Percentiles rank a stretch among this genome's conserved stretches.
phyloP scores from a whole-genome alignment of 2,888 invertebrate species.

The Hecatera dysodea region DNA sequence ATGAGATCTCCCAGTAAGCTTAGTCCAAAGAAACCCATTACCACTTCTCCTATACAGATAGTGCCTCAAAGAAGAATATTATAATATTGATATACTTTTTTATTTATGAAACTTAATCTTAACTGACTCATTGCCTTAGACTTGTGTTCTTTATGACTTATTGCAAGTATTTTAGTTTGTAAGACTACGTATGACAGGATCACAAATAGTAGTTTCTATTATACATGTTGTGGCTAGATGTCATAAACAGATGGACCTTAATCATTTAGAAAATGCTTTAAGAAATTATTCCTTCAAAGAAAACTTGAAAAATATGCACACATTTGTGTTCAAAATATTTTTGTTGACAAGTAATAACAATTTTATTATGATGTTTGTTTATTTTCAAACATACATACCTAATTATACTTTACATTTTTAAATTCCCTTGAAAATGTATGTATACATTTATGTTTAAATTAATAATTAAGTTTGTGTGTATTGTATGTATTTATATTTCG shows the following conservation, averaged over 20 bases:
- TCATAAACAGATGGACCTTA: constrained; percentile 20
- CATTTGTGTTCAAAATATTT: constrained; percentile 30
- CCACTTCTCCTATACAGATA: constrained; percentile 83
- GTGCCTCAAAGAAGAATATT: constrained; percentile 81
- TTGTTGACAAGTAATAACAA: constrained; percentile 23
- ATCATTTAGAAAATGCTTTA: constrained; percentile 34
- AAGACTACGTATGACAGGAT: constrained; percentile 49
- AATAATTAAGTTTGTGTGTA: constrained; percentile 12
- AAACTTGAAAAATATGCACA: constrained; percentile 20
- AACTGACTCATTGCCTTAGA: constrained; percentile 27
- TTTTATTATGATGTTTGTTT: constrained; percentile 30
- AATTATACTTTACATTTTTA: constrained; percentile 29
- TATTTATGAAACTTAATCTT: constrained; percentile 41
- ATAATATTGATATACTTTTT: constrained; percentile 69
- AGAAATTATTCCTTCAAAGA: constrained; percentile 25
- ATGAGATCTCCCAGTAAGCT: constrained; percentile 87
- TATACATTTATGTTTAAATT: constrained; percentile 28
- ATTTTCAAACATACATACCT: constrained; percentile 1
- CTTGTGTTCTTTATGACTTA: constrained; percentile 32
- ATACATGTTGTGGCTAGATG: constrained; percentile 26
- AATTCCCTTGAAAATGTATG: constrained; percentile 25
- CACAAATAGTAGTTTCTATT: constrained; percentile 46
- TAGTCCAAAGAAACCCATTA: constrained; percentile 87
- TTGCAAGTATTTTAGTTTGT: constrained; percentile 53
- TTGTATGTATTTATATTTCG: constrained; percentile 32